phyloP scores from a whole-genome alignment of 2,797 vertebrate genomes.

The Lacerta viridis region DNA sequence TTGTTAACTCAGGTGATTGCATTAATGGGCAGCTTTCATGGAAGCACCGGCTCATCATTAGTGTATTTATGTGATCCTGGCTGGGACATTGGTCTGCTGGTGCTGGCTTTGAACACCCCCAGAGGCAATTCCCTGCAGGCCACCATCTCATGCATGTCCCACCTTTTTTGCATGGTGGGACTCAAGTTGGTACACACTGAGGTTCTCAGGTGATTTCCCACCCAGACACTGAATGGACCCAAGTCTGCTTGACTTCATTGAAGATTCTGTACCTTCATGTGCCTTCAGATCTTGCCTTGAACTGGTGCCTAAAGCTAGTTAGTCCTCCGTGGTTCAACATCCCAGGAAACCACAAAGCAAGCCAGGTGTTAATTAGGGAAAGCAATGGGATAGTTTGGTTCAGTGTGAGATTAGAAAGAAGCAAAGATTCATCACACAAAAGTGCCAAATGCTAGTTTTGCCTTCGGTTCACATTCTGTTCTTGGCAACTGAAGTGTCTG shows the following conservation, averaged over 20 bases:
- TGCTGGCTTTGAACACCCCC: background rate
- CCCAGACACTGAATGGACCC: background rate
- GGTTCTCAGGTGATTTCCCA: too few species aligned
- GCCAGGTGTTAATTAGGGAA: constrained; percentile 20
- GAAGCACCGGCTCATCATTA: background rate
- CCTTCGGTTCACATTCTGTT: background rate
- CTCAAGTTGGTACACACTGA: too few species aligned
- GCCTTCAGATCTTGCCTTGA: background rate
- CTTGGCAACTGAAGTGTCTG: background rate
- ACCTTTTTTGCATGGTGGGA: background rate
- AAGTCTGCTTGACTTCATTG: background rate
- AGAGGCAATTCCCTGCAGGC: too few species aligned
- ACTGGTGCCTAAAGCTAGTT: background rate
- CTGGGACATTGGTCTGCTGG: background rate
- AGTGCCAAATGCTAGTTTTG: background rate
- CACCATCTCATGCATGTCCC: background rate
- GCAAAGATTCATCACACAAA: background rate
- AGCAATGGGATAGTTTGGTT: background rate
- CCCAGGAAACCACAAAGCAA: background rate
- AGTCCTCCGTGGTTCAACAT: background rate
- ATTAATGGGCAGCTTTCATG: background rate
- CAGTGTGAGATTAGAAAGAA: constrained; percentile 19
- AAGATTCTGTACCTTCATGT: too few species aligned
- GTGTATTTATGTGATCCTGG: too few species aligned
- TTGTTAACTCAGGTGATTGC: background rate